Base-by-base conservation (phyloP, 2,113 vertebrate genomes). In the Mohoua ochrocephala region DNA sequence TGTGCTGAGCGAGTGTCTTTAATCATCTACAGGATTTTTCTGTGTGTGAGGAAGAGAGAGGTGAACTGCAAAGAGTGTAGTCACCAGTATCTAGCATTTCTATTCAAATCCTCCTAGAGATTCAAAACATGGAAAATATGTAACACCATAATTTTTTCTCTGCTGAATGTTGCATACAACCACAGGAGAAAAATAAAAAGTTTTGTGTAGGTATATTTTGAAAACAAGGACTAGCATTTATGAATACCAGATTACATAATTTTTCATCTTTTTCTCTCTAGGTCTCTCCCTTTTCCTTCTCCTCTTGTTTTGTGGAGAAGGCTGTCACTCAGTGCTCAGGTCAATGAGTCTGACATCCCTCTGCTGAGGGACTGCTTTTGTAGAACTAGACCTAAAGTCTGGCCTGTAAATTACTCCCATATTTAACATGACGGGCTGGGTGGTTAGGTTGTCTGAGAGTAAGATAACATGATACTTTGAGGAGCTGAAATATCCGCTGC, bases 321-420 rank as follows among this genome's bases (percentile, higher is more conserved):
- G 10, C 47, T 93, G 71, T 90, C 59, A 63, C 49, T 77, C 53
- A 68, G 68, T 61, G 47, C 21, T 42, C 47, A 47, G 27, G 31
- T 54, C 6, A 12, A 18, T 33, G 78, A 80, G 31, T 49, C 57
- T 47, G 60, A 81, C 31, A 71, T 50, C 44, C 31, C 28, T 64
- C n/a, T 84, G 82, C 60, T 23, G 50, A 78, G 60, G 23, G 23
- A 21, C 63, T 96, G 33, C 67, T 76, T 88, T 64, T 80, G 49
- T 42, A 76, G 49, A 85, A 59, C 30, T 18, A 63, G 57, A 73
- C 15, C n/a, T 21, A 13, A 87, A 82, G 41, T 69, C 54, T 82
- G 47, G 74, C 42, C 60, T 74, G 11, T 74, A 92, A 90, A 82
- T 92, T 71, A 65, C 7, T 91, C 31, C 52, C 35, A 18, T 75